A percentile compares a stretch with the other conserved stretches of the same genome.
Conservation (phyloP, 2,797 vertebrate species). For the Carapus acus region DNA sequence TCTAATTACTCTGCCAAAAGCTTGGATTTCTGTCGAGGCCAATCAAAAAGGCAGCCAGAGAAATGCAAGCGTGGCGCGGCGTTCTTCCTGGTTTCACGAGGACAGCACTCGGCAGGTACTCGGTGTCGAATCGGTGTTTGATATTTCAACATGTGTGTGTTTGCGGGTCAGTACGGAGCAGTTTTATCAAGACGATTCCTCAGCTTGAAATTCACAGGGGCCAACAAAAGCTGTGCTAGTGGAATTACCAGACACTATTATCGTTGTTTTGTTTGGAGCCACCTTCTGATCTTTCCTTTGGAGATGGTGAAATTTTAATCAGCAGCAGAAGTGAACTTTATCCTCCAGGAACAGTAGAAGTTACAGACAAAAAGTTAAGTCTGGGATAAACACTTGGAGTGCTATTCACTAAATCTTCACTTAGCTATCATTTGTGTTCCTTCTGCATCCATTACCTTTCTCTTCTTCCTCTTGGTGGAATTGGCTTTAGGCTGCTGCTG, state of each 20-base stretch:
- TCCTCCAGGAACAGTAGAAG: constrained; percentile 4
- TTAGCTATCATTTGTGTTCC: constrained; percentile 15
- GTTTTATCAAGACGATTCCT: constrained; percentile 40
- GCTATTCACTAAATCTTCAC: constrained; percentile 23
- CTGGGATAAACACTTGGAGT: constrained; percentile 12
- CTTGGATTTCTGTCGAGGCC: constrained; percentile 68
- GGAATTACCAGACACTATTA: constrained; percentile 15
- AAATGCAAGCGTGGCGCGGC: constrained; percentile 43
- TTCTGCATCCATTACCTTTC: constrained; percentile 5
- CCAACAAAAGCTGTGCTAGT: constrained; percentile 18
- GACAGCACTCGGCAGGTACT: constrained; percentile 57
- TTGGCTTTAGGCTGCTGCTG: constrained; percentile 26
- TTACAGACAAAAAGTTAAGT: constrained; percentile 30
- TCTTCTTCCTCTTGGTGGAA: constrained; percentile 39
- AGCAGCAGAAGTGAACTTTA: background rate
- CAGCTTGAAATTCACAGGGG: background rate
- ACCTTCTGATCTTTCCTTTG: background rate
- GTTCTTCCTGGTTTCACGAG: constrained; percentile 56
- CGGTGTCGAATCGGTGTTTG: constrained; percentile 42
- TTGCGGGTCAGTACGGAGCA: constrained; percentile 30
- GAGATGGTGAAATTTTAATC: constrained; percentile 1
- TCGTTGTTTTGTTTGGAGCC: constrained; percentile 7
- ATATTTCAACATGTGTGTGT: constrained; percentile 46
- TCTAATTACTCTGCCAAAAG: constrained; percentile 67
- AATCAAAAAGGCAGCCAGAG: constrained; percentile 49